Evolutionary conservation across 2,113 vertebrate species (phyloP).

Genomic region (Notarius quadriscutis): DNA sequence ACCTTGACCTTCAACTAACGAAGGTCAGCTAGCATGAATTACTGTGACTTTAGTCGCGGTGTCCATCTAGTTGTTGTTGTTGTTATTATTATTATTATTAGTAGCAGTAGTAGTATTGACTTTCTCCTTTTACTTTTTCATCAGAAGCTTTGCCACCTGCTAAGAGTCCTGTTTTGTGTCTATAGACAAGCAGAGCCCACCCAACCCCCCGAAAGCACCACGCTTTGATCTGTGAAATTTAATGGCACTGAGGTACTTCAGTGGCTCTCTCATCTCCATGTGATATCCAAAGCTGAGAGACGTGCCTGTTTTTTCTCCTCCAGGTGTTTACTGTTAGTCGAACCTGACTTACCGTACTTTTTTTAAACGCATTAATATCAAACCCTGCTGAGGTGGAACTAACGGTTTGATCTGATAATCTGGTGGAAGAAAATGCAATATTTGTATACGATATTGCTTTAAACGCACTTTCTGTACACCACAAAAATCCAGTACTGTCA

Average conservation of each 20-base stretch:
- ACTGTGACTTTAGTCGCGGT: too few relatives aligned
- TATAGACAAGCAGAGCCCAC: constrained; percentile 1
- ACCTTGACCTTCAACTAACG: too few relatives aligned
- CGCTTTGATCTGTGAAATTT: constrained; percentile 39
- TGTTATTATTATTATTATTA: too few relatives aligned
- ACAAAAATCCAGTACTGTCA: neutral
- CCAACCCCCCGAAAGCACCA: constrained; percentile 9
- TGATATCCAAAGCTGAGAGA: constrained; percentile 10
- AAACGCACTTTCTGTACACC: neutral
- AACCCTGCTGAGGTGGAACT: neutral
- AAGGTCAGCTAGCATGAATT: too few relatives aligned
- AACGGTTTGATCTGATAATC: constrained; percentile 7
- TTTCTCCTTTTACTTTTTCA: neutral
- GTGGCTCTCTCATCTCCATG: constrained; percentile 16
- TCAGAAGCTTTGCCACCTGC: neutral
- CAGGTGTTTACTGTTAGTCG: constrained; percentile 16
- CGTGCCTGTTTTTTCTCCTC: constrained; percentile 4
- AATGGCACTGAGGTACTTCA: constrained; percentile 18
- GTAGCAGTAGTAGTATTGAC: neutral
- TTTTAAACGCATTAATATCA: neutral
- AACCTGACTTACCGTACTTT: neutral
- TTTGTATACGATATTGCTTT: neutral
- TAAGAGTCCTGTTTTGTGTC: constrained; percentile 4
- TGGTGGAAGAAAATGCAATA: neutral
- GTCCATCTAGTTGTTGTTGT: too few relatives aligned